Evolutionary conservation across 2,888 invertebrate genomes (phyloP), one percentile per base, ranked within the genome.

Genomic region (Napeogenes inachia): DNA sequence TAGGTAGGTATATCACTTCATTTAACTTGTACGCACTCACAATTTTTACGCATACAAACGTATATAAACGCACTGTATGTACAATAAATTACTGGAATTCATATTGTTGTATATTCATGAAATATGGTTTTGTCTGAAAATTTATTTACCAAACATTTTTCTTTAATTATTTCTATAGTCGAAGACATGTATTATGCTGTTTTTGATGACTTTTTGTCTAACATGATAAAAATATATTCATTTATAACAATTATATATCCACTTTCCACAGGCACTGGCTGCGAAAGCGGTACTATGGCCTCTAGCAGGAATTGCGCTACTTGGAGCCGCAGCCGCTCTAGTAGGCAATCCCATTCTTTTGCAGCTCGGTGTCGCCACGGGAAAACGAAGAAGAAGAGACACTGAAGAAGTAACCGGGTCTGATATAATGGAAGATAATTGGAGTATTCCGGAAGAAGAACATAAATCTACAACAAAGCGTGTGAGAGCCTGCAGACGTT

Each of bases 311-410:
- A 93, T 95, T 54, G 96, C 96, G 0, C 89, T 96, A n/a, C 83
- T 95, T 56, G 96, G 96, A 46, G 95, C 95, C 42, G 95, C 96
- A 2, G 96, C 96, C 32, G 94, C 96, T 13, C 86, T 96, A 63
- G 94, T 95, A 60, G 92, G 92, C 70, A 95, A 96, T 83, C 96
- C 96, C 4, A 91, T 96, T 59, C 91, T 96, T 13, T 82, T 96
- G 46, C 96, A 96, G 79, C 91, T 96, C 54, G 95, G 96, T 35
- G 94, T 95, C 0, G 89, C 95, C 8, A 92, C 94, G 13, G 95
- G 94, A 13, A 85, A 91, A 68, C 79, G 91, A 63, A 91, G 84
- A 70, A 91, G 92, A 75, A 87, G 93, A 45, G 84, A 89, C 60
- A 79, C 84, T 2, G 80, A 83, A 71, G 82, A 84, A 71, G 68